Percentiles rank a stretch among this genome's conserved stretches.
phyloP scores from a whole-genome alignment of 2,113 vertebrate genomes.

The Condylura cristata region DNA sequence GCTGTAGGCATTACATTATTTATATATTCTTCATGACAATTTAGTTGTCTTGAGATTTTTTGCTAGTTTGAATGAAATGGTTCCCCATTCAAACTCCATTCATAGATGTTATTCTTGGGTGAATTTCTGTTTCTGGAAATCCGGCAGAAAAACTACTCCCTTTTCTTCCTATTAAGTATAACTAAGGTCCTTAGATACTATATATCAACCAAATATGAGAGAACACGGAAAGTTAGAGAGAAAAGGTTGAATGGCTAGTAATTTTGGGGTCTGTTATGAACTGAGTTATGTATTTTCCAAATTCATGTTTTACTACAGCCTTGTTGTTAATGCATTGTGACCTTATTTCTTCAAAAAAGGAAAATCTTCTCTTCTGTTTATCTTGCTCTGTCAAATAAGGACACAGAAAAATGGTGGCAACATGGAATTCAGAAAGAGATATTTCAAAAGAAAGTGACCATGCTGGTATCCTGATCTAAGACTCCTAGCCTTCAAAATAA shows the following conservation, averaged over 20 bases:
- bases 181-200: not conserved
- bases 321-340: not conserved
- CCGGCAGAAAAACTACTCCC: not conserved
- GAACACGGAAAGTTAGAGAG: not conserved
- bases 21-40: not conserved
- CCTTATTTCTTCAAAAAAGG: not conserved
- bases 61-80: not conserved
- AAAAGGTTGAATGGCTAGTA: not conserved
- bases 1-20: not conserved
- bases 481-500: not conserved
- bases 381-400: not conserved
- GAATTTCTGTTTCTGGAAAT: not conserved
- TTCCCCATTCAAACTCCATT: too few species aligned
- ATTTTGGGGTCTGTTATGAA: not conserved
- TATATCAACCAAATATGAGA: not conserved
- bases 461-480: not conserved
- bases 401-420: not conserved
- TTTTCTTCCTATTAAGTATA: not conserved
- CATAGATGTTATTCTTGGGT: not conserved
- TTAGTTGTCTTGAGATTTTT: not conserved
- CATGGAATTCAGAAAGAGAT: not conserved
- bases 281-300: not conserved
- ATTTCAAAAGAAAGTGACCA: not conserved
- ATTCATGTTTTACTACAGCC: not conserved
- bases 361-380: too few species aligned